These are phyloP conservation scores for Azorinus chamasolen DNA, from an alignment of 2,888 invertebrate genomes.

Conservation along the genomic window DNA sequence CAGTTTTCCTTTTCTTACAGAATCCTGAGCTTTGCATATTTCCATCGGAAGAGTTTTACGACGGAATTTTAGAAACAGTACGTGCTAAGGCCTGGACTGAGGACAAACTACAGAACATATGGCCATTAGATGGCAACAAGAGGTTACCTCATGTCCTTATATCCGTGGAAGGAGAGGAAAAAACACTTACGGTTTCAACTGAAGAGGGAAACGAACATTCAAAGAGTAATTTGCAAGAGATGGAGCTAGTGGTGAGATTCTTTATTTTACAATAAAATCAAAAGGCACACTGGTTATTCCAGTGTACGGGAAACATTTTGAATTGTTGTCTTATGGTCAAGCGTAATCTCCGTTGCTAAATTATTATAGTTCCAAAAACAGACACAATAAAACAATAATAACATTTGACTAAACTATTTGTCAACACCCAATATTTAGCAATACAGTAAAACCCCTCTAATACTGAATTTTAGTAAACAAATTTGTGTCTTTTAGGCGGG, in stretches of 20 bases:
- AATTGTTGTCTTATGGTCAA: no score
- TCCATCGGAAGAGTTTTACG: conserved; percentile 78
- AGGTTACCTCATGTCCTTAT: conserved; percentile 71
- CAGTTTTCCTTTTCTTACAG: conserved; percentile 56
- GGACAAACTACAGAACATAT: conserved; percentile 24
- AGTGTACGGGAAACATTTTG: no score
- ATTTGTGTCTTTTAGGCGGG: no score
- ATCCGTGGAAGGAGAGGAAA: conserved; percentile 78
- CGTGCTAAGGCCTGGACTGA: conserved; percentile 27
- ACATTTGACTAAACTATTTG: no score
- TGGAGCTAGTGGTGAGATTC: conserved; percentile 72
- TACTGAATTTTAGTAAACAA: no score
- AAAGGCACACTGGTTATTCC: no score
- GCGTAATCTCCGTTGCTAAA: no score
- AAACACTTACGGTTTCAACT: conserved; percentile 73
- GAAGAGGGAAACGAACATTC: conserved; percentile 80
- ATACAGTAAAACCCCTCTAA: no score
- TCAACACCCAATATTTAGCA: no score
- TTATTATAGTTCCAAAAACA: no score
- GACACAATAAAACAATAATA: no score
- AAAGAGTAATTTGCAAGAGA: conserved; percentile 74
- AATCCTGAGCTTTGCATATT: conserved; percentile 75
- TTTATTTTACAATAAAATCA: no score
- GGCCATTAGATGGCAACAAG: conserved; percentile 7
- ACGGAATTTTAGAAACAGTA: conserved; percentile 59